phyloP scores from a whole-genome alignment of 2,888 invertebrate species.

The Cheilosia pagana region DNA sequence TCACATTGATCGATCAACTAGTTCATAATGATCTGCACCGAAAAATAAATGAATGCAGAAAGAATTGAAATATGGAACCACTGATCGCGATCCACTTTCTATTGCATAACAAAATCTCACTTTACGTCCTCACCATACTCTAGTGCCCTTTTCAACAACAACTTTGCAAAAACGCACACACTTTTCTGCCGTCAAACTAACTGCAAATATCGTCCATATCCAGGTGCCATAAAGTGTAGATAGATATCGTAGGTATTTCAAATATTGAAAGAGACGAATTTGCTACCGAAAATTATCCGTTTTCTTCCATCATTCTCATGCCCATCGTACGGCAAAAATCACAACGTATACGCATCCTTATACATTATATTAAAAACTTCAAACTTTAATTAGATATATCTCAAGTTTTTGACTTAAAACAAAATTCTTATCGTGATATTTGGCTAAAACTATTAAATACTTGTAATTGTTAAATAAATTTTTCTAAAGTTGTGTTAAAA shows the following conservation, averaged over 20 bases:
- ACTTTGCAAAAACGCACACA: not conserved
- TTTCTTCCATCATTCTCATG: not conserved
- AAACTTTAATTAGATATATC: constrained; percentile 47
- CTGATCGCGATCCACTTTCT: too few species aligned
- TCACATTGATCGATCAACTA: too few species aligned
- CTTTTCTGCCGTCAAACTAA: constrained; percentile 1
- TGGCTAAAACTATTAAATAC: constrained; percentile 30
- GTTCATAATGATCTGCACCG: too few species aligned
- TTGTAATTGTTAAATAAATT: constrained; percentile 24
- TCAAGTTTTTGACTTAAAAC: constrained; percentile 46
- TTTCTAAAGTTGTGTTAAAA: constrained; percentile 31
- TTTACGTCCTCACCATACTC: not conserved
- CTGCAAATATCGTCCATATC: constrained; percentile 55
- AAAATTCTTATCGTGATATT: constrained; percentile 60
- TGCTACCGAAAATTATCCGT: constrained; percentile 32
- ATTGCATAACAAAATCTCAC: too few species aligned
- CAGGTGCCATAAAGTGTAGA: constrained; percentile 75
- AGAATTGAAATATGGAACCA: too few species aligned
- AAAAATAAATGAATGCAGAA: too few species aligned
- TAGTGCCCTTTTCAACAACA: constrained; percentile 11
- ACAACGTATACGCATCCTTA: constrained; percentile 75
- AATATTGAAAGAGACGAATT: constrained; percentile 61
- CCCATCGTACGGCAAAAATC: constrained; percentile 49
- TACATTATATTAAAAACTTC: constrained; percentile 38
- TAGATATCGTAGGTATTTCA: constrained; percentile 71